Evolutionary conservation across 2,888 invertebrate genomes (phyloP), one percentile per base, ranked within the genome.

Genomic region (Lasius platythorax): DNA sequence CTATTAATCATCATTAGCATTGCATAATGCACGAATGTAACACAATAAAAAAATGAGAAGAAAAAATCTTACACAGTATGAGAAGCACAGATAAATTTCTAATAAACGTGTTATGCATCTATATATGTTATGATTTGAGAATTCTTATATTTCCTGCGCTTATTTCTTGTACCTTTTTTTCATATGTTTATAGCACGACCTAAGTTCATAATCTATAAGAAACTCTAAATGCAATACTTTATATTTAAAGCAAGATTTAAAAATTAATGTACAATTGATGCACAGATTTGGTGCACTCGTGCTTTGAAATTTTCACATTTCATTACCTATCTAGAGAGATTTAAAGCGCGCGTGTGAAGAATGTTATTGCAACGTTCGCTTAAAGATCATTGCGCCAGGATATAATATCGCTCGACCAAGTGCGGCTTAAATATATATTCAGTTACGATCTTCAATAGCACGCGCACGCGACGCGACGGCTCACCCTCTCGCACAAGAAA

Each of bases 1-100:
- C 53, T 43, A 70, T 78, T 78, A 78, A 70, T 78, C 56, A 76
- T 76, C 76, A 78, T 78, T 78, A 70, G 30, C 28, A 33, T 78
- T 78, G 30, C 11, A n/a, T 70, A 70, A 78, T n/a, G 30, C 9
- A 40, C 12, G 18, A 53, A 76, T 73, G 33, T 50, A 8, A 66
- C 15, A 28, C 6, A 50, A 6, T 9, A 46, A 33, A 63, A 63
- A 63, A 12, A 18, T 15, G 37, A 28, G 1, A 61, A 15, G 4
- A 56, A 28, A 33, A 67, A 37, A 8, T 68, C 6, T 56, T n/a
- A 30, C 50, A 56, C 18, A 40, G n/a, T 30, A n/a, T 53, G 2
- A 68, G 0, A 2, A 37, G 33, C 4, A 30, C 15, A 8, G 63
- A 43, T 30, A 18, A 50, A 46, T 3, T 50, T 50, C 11, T 37